Evolutionary conservation across 2,888 invertebrate species (phyloP).

Genomic region (Therioaphis trifolii): DNA sequence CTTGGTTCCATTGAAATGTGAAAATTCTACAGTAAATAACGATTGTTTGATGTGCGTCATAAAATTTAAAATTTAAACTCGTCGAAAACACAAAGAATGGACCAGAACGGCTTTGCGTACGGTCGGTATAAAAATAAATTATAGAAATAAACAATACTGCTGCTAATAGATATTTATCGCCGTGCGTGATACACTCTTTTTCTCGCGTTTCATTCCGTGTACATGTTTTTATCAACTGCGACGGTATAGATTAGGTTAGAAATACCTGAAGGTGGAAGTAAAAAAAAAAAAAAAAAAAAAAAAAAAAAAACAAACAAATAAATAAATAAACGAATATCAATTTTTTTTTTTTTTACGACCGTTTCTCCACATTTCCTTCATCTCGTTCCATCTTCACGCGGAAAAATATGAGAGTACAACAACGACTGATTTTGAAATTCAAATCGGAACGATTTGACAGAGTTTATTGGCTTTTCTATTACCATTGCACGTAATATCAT

Average conservation of each 20-base stretch:
- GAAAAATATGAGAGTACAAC: too few species aligned
- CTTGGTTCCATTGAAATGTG: not conserved
- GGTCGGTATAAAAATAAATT: not conserved
- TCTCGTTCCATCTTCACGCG: too few species aligned
- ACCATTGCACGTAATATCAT: constrained; percentile 13
- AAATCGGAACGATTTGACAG: not conserved
- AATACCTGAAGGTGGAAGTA: too few species aligned
- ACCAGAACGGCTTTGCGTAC: not conserved
- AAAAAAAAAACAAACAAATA: too few species aligned
- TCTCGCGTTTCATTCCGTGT: too few species aligned
- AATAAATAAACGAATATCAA: too few species aligned
- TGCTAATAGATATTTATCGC: not conserved
- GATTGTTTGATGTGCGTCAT: not conserved
- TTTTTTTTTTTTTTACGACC: too few species aligned
- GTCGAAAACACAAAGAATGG: not conserved
- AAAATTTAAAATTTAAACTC: not conserved
- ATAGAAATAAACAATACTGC: not conserved
- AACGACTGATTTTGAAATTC: not conserved
- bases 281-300: too few species aligned
- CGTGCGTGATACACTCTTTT: not conserved
- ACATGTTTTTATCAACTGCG: too few species aligned
- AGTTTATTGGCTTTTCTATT: constrained; percentile 21
- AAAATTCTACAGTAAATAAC: not conserved
- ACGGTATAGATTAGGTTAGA: too few species aligned
- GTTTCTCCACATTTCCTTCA: too few species aligned